Base-by-base conservation (phyloP, 2,797 vertebrate genomes). In the Menidia menidia region DNA sequence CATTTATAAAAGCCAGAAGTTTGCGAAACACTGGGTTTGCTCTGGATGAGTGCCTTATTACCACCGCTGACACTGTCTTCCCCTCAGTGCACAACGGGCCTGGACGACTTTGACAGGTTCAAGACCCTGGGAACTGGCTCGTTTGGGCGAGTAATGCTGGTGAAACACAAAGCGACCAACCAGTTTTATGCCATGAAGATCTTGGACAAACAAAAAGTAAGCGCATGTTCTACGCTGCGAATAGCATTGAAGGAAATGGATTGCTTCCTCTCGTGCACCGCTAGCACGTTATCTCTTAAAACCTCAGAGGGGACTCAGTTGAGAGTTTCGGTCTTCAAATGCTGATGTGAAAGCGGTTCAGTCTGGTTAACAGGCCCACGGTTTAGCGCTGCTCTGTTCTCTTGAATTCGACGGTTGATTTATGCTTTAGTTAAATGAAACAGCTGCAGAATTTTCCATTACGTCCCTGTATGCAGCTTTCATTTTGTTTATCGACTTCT, bases 171-270 rank as follows among this genome's bases (percentile, higher is more conserved):
- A 96, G 94, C 93, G 91, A 96, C 96, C 60, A 97, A 97, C 84
- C 96, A 97, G 93, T 98, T 97, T 95, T 98, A 96, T 54, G 97
- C 98, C 83, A 98, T 99, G 97, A 99, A 99, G 95, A 97, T 99
- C 91, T 92, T 99, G 95, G 97, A 99, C 94, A 99, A 98, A 94
- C 96, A 99, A 87, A 99, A 99, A 95, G 97, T 98, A 81, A 80
- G 96, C 94, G 0, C 1, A 12, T 25, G 25, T 25, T 25, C 25
- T 25, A 51, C 15, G 57, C 45, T 50, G 44, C 44, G 32, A 41
- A 14, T 82, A 45, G 73, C 66, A 48, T 64, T 43, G 80, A 87
- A 87, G 88, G 88, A 93, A 92, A 87, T 84, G 71, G 73, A 85
- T 71, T 66, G 14, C 63, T 87, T 85, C 76, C 83, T 83, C 62